These are phyloP conservation scores for Caenorhabditis latens DNA, from an alignment of 1,140 invertebrate genomes.

Conservation along the genomic window DNA sequence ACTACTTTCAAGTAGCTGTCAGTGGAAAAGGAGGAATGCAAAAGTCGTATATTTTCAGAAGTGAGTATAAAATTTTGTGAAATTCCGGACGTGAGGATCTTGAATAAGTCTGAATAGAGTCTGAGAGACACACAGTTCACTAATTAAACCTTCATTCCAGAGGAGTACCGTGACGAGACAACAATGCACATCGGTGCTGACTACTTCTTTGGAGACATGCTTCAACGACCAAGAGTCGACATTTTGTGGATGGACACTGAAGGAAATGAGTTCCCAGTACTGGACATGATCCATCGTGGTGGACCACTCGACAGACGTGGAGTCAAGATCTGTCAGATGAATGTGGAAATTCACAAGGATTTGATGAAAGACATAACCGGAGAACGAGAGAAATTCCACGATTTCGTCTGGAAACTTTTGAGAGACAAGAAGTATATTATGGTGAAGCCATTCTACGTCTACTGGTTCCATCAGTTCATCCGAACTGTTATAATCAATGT, in stretches of 20 bases:
- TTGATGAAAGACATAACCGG: constrained; percentile 5
- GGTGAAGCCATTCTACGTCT: constrained; percentile 36
- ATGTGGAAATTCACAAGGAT: constrained; percentile 29
- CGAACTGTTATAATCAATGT: constrained; percentile 28
- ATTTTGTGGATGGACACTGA: constrained; percentile 28
- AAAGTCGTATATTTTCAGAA: constrained; percentile 34
- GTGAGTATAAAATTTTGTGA: not conserved
- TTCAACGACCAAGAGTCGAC: constrained; percentile 15
- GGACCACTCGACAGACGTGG: constrained; percentile 3
- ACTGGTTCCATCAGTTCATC: constrained; percentile 32
- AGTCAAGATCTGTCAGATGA: constrained; percentile 24
- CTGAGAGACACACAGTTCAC: not conserved
- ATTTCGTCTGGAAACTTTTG: constrained; percentile 14
- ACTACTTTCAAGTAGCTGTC: constrained; percentile 18
- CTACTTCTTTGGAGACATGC: constrained; percentile 23
- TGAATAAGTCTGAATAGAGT: no score
- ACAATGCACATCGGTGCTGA: constrained; percentile 40
- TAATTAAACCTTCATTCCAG: not conserved
- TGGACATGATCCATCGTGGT: constrained; percentile 27
- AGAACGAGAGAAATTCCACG: constrained; percentile 7
- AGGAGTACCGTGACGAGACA: constrained; percentile 9
- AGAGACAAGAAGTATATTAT: constrained; percentile 3
- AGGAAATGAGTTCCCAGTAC: constrained; percentile 31
- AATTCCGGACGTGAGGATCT: no score
- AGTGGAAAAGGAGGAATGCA: constrained; percentile 37